phyloP scores from a whole-genome alignment of 2,113 vertebrate genomes.

The Onychostoma macrolepis region DNA sequence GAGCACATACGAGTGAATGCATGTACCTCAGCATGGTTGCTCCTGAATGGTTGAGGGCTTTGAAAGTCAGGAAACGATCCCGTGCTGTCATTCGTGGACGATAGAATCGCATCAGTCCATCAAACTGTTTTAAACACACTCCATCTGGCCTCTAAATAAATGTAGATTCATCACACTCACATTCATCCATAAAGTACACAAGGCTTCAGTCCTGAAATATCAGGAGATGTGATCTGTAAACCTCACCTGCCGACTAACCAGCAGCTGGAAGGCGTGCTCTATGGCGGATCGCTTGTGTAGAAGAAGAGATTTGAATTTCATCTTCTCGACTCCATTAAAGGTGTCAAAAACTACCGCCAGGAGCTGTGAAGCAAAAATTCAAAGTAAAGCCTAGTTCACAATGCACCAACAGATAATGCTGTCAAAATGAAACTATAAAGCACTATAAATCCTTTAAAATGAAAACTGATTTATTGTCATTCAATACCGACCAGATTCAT shows the following conservation, averaged over 20 bases:
- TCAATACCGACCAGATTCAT: constrained; percentile 89
- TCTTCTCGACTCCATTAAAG: constrained; percentile 96
- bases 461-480: neutral
- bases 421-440: neutral
- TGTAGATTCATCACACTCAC: neutral
- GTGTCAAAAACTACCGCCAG: constrained; percentile 97
- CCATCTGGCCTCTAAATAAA: constrained; percentile 82
- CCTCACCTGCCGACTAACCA: constrained; percentile 86
- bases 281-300: constrained; percentile 93
- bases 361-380: constrained; percentile 72
- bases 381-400: neutral
- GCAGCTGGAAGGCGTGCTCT: constrained; percentile 88
- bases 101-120: constrained; percentile 94
- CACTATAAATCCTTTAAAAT: neutral
- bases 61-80: constrained; percentile 93
- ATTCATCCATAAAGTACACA: neutral
- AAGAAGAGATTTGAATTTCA: constrained; percentile 95
- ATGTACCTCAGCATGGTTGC: constrained; percentile 84
- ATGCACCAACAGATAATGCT: neutral
- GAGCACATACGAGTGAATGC: neutral
- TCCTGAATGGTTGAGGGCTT: constrained; percentile 87
- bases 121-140: constrained; percentile 92
- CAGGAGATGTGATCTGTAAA: neutral
- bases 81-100: constrained; percentile 87
- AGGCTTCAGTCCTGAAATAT: neutral